Evolutionary conservation across 2,888 invertebrate species (phyloP).

Genomic region (Eristalinus sepulchralis): DNA sequence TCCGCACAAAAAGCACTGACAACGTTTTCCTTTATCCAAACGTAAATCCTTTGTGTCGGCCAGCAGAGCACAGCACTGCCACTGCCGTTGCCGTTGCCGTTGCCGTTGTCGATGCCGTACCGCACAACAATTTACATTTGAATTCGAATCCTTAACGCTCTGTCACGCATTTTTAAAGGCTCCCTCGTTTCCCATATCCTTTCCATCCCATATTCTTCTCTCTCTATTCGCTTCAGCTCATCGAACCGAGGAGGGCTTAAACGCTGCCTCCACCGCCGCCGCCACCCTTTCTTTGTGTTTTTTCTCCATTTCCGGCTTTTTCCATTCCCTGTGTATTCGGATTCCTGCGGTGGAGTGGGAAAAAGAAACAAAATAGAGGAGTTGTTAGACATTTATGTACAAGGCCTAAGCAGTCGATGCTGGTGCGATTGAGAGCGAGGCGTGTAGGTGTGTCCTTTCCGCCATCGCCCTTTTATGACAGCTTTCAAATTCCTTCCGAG

Average conservation of each 20-base stretch:
- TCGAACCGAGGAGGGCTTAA: constrained; percentile 59
- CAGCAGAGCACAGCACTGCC: neutral
- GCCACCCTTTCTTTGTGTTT: neutral
- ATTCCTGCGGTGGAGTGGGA: constrained; percentile 11
- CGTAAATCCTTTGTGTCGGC: constrained; percentile 56
- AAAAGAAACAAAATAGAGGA: constrained; percentile 11
- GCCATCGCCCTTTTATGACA: constrained; percentile 52
- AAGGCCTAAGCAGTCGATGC: constrained; percentile 51
- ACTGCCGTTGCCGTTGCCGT: neutral
- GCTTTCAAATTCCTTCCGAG: constrained; percentile 56
- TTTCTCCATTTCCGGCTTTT: neutral
- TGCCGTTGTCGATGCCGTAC: neutral
- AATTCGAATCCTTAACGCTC: constrained; percentile 60
- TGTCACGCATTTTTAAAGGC: constrained; percentile 62
- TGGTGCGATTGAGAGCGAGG: neutral
- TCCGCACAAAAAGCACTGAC: constrained; percentile 11
- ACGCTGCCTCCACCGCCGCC: constrained; percentile 16
- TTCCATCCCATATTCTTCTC: constrained; percentile 18
- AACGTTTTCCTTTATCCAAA: constrained; percentile 34
- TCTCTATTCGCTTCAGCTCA: constrained; percentile 46
- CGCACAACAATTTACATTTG: constrained; percentile 57
- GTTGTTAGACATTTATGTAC: constrained; percentile 37
- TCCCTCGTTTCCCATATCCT: constrained; percentile 26
- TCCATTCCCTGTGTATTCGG: constrained; percentile 24
- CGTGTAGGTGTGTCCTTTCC: constrained; percentile 45